These are phyloP conservation scores for Aythya baeri DNA, from an alignment of 2,113 vertebrate species.

Conservation along the genomic window DNA sequence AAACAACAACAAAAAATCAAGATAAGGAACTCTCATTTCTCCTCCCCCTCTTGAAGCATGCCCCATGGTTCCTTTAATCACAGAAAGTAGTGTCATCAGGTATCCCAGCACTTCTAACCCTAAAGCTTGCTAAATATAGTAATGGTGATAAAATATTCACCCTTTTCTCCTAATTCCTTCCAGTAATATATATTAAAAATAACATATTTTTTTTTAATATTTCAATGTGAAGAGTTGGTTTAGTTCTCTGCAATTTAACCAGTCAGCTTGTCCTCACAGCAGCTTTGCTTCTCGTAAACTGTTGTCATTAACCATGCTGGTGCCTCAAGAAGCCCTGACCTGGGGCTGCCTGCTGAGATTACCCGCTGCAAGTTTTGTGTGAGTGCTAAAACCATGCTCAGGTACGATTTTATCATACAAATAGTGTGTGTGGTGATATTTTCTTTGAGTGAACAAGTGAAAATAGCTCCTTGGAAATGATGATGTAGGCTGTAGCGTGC, in stretches of 20 bases:
- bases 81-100: neutral
- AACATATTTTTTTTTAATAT: accelerated
- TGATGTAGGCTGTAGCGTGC: neutral
- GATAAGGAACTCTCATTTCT: neutral
- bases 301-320: neutral
- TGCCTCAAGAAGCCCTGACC: neutral
- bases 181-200: neutral
- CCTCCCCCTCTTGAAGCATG: neutral
- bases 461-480: neutral
- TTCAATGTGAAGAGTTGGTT: neutral
- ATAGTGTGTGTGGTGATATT: neutral
- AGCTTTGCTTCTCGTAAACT: neutral
- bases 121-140: neutral
- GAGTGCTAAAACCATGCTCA: neutral
- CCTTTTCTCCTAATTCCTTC: neutral
- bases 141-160: neutral
- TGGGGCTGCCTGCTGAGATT: neutral
- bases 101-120: neutral
- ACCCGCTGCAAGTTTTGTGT: neutral
- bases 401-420: neutral
- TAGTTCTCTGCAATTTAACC: neutral
- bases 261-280: neutral
- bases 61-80: neutral
- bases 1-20: neutral
- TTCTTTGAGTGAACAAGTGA: neutral